A percentile compares a stretch with the other conserved stretches of the same genome.
Conservation (phyloP, 1,140 invertebrate genomes). For the Cecropterus lyciades region DNA sequence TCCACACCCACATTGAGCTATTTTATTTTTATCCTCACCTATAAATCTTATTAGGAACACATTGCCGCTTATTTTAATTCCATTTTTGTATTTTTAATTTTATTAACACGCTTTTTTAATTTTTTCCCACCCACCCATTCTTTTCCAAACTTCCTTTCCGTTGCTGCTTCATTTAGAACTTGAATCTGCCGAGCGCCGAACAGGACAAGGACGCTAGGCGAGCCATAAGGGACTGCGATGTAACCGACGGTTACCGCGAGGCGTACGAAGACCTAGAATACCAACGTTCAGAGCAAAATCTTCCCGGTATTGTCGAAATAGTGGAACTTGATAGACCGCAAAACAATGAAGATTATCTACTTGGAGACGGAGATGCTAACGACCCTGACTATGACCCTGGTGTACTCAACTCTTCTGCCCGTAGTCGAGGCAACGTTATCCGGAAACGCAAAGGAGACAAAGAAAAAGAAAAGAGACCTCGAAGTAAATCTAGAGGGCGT, state of each 20-base stretch:
- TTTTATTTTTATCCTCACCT: slow-evolving; percentile 45
- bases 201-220: slow-evolving; percentile 52
- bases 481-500: slow-evolving; percentile 69
- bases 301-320: slow-evolving; percentile 68
- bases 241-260: slow-evolving; percentile 60
- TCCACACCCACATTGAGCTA: slow-evolving; percentile 46
- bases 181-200: slow-evolving; percentile 74
- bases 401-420: slow-evolving; percentile 47
- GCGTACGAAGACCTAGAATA: slow-evolving; percentile 66
- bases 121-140: slow-evolving; percentile 63
- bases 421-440: slow-evolving; percentile 68
- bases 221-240: slow-evolving; percentile 57
- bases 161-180: slow-evolving; percentile 72
- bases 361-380: slow-evolving; percentile 54
- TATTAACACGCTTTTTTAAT: slow-evolving; percentile 85
- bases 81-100: slow-evolving; percentile 82
- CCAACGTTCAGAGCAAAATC: slow-evolving; percentile 48
- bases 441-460: slow-evolving; percentile 67
- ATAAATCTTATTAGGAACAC: slow-evolving; percentile 46
- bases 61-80: slow-evolving; percentile 64
- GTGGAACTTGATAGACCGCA: slow-evolving; percentile 57
- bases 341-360: slow-evolving; percentile 39
- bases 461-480: slow-evolving; percentile 69
- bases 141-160: slow-evolving; percentile 65
- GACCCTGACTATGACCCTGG: slow-evolving; percentile 70